phyloP scores from a whole-genome alignment of 2,888 invertebrate species.

The Mythimna ferrago region DNA sequence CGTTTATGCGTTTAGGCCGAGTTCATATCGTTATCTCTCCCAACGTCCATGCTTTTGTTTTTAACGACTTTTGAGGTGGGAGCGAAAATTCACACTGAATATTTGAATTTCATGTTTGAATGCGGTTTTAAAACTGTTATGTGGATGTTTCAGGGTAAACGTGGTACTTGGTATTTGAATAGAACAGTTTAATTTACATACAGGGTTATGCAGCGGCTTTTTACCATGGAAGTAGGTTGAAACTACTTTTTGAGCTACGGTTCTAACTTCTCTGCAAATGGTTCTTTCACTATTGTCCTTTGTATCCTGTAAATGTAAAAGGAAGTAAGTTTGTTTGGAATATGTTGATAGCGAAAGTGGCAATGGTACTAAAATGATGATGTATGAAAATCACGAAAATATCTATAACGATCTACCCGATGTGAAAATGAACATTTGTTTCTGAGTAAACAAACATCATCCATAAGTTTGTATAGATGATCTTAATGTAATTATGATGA shows the following conservation, averaged over 20 bases:
- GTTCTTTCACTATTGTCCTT: background rate
- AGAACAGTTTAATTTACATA: slow-evolving; percentile 41
- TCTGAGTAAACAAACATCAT: too few relatives aligned
- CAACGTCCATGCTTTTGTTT: slow-evolving; percentile 55
- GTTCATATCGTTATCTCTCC: slow-evolving; percentile 60
- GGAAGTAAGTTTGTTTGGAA: background rate
- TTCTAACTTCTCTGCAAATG: background rate
- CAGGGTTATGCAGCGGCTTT: background rate
- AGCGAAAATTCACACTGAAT: slow-evolving; percentile 47
- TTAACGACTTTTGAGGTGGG: slow-evolving; percentile 47
- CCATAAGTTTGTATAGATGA: too few relatives aligned
- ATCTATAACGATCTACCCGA: too few relatives aligned
- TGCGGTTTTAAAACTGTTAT: slow-evolving; percentile 47
- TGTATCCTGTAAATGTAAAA: background rate
- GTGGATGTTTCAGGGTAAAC: slow-evolving; percentile 26
- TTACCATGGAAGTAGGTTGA: background rate
- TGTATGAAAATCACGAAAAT: too few relatives aligned
- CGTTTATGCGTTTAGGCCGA: slow-evolving; percentile 63
- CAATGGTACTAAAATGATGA: too few relatives aligned
- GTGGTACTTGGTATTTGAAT: slow-evolving; percentile 54
- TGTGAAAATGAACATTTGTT: too few relatives aligned
- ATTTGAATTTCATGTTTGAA: slow-evolving; percentile 32
- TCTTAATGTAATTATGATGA: too few relatives aligned
- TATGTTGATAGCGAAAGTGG: background rate
- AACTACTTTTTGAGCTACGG: background rate